Percentiles rank a stretch among this genome's conserved stretches.
Conservation (phyloP, 2,888 invertebrate genomes). For the Drosophila kuntzei region DNA sequence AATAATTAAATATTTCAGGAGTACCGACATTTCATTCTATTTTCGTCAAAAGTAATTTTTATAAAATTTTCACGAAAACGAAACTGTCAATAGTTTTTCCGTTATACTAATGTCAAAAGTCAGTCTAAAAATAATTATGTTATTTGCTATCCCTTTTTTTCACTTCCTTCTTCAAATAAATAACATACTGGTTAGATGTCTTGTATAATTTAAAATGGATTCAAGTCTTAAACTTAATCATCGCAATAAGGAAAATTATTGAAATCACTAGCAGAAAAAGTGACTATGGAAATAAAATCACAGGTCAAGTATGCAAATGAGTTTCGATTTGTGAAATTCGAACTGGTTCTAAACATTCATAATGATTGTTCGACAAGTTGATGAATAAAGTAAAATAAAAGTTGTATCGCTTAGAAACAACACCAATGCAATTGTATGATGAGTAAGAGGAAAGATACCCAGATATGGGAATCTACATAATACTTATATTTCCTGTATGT, state of each 20-base stretch:
- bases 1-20: too few relatives aligned
- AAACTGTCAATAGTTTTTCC: too few relatives aligned
- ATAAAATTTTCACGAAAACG: too few relatives aligned
- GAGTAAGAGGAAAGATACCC: conserved; percentile 10
- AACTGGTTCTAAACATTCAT: conserved; percentile 29
- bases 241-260: conserved; percentile 31
- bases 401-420: conserved; percentile 14
- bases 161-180: neutral
- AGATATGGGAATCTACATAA: neutral
- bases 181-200: conserved; percentile 1
- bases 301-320: conserved; percentile 50
- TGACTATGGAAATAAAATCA: conserved; percentile 27
- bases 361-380: neutral
- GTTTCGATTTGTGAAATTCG: conserved; percentile 5
- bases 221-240: conserved; percentile 10
- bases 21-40: too few relatives aligned
- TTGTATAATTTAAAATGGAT: neutral
- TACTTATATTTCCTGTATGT: neutral
- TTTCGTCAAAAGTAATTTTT: too few relatives aligned
- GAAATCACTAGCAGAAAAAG: conserved; percentile 15
- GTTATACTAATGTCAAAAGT: neutral
- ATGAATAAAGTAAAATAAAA: conserved; percentile 6
- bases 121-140: neutral
- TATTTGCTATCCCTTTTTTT: neutral
- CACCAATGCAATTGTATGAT: neutral